Evolutionary conservation across 2,797 vertebrate species (phyloP), one percentile per base, ranked within the genome.

Genomic region (Dendrocincla fuliginosa): DNA sequence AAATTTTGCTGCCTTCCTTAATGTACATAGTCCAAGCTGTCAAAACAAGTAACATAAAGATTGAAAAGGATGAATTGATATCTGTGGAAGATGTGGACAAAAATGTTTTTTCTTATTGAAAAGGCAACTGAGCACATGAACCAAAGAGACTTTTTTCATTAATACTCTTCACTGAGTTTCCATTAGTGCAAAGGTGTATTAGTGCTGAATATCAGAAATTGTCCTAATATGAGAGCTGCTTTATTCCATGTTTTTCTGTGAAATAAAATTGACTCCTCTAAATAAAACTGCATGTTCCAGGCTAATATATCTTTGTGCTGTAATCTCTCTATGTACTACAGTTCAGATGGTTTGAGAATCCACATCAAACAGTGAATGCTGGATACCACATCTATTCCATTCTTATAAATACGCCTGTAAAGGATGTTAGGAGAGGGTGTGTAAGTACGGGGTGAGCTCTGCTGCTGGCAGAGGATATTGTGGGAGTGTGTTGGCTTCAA

Each of bases 401-500:
- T 71, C 53, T 47, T 63, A 61, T 75, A 65, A 90, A 84, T 77
- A 52, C 57, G 59, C 67, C 84, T 74, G 56, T 59, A 25, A 81
- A 77, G 22, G 16, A 27, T 9, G 24, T 59, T 25, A 39, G 30
- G 37, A 41, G 37, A 61, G 27, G 59, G 9, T 30, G 37, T 41
- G 28, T 30, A 22, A 15, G 39, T 41, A 30, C 7, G 19, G 19
- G 59, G 59, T 41, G 39, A 61, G 47, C 35, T 3, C 47, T 13
- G 50, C 59, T 60, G 27, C 64, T 75, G 69, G 49, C 11, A 11
- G 30, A 69, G 49, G 35, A 55, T 5, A 6, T 2, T 37, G 77
- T 32, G 46, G 68, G n/a, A n/a, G 30, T 1, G 6, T 0, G 0
- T 3, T 42, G 56, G 37, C 28, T 61, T 52, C 30, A 2, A 0